Conservation (phyloP, 2,113 vertebrate genomes). For the Ptychochromis oligacanthus region DNA sequence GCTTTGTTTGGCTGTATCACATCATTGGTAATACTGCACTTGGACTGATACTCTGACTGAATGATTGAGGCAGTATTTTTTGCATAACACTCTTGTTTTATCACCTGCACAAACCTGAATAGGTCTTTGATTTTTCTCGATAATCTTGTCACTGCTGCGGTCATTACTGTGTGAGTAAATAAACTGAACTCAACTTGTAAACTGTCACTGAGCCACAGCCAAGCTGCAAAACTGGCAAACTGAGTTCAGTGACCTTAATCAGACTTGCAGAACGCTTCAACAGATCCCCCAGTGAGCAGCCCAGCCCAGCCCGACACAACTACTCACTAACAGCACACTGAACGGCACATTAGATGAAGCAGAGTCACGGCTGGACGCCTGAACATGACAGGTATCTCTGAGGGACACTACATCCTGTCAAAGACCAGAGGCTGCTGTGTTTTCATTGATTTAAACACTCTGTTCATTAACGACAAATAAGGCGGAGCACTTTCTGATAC, state of each 20-base stretch:
- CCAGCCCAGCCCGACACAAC: constrained; percentile 7
- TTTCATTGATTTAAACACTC: background rate
- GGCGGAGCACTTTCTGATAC: constrained; percentile 14
- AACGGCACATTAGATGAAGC: constrained; percentile 1
- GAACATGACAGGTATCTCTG: background rate
- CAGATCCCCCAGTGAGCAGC: constrained; percentile 29
- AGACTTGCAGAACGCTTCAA: constrained; percentile 3
- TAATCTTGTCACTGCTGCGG: background rate
- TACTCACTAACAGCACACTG: constrained; percentile 23
- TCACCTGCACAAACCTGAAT: constrained; percentile 29
- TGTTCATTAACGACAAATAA: constrained; percentile 26
- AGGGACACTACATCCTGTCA: background rate
- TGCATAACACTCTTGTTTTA: constrained; percentile 29
- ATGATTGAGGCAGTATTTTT: background rate
- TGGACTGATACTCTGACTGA: background rate
- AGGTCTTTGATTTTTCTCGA: background rate
- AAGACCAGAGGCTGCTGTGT: background rate
- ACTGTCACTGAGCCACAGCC: background rate
- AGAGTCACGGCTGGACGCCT: background rate
- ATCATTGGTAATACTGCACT: background rate
- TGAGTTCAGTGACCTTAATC: constrained; percentile 37
- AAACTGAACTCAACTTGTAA: constrained; percentile 15
- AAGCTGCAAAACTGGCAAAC: constrained; percentile 8
- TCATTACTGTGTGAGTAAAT: constrained; percentile 23
- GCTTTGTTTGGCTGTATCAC: background rate